Base-by-base conservation (phyloP, 2,113 vertebrate genomes). In the Platichthys flesus region DNA sequence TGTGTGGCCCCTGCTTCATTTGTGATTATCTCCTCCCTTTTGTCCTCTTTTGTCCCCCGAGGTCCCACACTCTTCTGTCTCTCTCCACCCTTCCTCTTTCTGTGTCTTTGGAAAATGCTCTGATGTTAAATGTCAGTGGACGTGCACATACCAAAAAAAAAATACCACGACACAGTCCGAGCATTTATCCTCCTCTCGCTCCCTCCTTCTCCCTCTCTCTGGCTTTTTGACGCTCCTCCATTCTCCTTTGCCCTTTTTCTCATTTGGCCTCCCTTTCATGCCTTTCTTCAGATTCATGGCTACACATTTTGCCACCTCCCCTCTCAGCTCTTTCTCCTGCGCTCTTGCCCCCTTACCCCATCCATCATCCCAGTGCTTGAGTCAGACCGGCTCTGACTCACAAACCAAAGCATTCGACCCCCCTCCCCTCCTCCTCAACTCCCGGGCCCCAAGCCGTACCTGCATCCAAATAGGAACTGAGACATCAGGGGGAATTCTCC, bases 331-430 rank as follows among this genome's bases (percentile, higher is more conserved):
- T 59, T 62, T 60, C 79, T 49, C 80, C 68, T 56, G 49, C 59
- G 16, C 87, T 87, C 69, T 78, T 85, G 81, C 79, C 83, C 84
- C 80, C 26, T 0, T 31, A 63, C 58, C 75, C 79, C 90, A 92
- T 93, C 92, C 87, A 92, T 93, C 93, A 93, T 83, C 71, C 70
- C 57, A 15, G 65, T 71, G 81, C 73, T 23, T 21, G 59, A 71
- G 62, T 71, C 82, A 84, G 69, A 74, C 65, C 23, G 10, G 54
- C 72, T 82, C 87, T 87, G 92, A 92, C 83, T 91, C 90, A 90
- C 81, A 82, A 81, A 70, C 84, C 71, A 52, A 84, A 80, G 35
- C 69, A 74, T 77, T 26, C 7, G 18, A 51, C 4, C 60, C 42
- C 78, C 1, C 74, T 2, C 4, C 4, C 42, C 60, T 37, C 78